Conservation (phyloP, 1,140 invertebrate species). For the Drosophila rhopaloa region DNA sequence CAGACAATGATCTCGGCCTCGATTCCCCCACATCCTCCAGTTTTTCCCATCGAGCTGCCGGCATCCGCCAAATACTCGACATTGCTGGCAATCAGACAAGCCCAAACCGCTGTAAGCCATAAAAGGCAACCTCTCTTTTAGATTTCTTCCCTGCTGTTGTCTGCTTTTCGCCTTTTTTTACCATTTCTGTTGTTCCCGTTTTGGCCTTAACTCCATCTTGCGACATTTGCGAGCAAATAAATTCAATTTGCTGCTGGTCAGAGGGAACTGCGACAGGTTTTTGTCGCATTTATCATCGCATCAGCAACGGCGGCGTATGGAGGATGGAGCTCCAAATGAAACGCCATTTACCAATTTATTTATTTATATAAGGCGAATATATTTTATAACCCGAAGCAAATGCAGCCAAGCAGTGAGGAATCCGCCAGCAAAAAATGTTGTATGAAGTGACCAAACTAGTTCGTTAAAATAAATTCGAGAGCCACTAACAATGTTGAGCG, state of each 20-base stretch:
- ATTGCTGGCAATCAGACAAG: constrained; percentile 62
- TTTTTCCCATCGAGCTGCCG: constrained; percentile 27
- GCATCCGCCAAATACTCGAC: constrained; percentile 43
- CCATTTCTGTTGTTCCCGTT: constrained; percentile 31
- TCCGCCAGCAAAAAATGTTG: constrained; percentile 63
- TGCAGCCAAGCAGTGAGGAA: constrained; percentile 10
- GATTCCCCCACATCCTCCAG: constrained; percentile 12
- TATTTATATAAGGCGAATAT: constrained; percentile 84
- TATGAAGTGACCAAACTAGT: constrained; percentile 83
- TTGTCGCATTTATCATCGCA: constrained; percentile 82
- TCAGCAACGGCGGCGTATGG: constrained; percentile 41
- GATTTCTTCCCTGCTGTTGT: constrained; percentile 32
- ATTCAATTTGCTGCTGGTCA: constrained; percentile 77
- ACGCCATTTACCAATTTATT: constrained; percentile 83
- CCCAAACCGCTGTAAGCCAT: constrained; percentile 55
- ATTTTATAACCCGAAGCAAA: constrained; percentile 79
- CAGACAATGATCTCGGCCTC: constrained; percentile 37
- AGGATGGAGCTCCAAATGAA: constrained; percentile 64
- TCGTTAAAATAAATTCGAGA: constrained; percentile 84
- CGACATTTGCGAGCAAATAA: constrained; percentile 75
- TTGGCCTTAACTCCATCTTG: constrained; percentile 43
- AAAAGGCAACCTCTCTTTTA: constrained; percentile 55
- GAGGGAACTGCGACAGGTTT: constrained; percentile 75
- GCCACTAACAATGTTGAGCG: constrained; percentile 79
- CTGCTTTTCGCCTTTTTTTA: constrained; percentile 14